These are phyloP conservation scores for Channallabes apus DNA, from an alignment of 2,797 vertebrate genomes.

Conservation along the genomic window DNA sequence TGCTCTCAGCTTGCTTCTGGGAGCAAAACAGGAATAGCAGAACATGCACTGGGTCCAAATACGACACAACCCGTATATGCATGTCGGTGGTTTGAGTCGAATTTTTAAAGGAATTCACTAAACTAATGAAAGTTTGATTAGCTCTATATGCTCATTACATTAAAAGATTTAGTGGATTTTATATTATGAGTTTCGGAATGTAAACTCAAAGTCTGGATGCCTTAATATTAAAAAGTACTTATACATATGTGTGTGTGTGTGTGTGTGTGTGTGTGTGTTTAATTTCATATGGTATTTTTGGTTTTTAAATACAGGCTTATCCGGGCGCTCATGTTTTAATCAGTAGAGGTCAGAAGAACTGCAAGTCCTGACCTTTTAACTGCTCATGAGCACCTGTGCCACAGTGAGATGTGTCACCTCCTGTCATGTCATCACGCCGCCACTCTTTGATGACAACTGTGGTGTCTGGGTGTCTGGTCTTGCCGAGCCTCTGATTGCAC, in stretches of 20 bases:
- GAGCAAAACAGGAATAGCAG: slow-evolving; percentile 10
- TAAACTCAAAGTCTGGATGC: background rate
- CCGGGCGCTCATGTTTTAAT: slow-evolving; percentile 43
- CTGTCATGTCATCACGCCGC: slow-evolving; percentile 66
- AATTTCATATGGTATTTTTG: no score
- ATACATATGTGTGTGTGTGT: background rate
- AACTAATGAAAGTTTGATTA: slow-evolving; percentile 45
- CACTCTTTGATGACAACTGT: slow-evolving; percentile 46
- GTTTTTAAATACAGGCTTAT: slow-evolving; percentile 3
- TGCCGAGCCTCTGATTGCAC: slow-evolving; percentile 70
- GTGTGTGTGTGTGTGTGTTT: no score
- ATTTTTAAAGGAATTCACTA: slow-evolving; percentile 16
- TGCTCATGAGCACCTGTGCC: slow-evolving; percentile 65
- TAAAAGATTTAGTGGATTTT: background rate
- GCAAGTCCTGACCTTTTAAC: slow-evolving; percentile 66
- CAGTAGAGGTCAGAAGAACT: slow-evolving; percentile 61
- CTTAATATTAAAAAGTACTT: background rate
- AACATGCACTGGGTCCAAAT: slow-evolving; percentile 5
- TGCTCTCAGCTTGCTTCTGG: slow-evolving; percentile 52
- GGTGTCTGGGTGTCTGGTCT: slow-evolving; percentile 63
- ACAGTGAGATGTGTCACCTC: slow-evolving; percentile 67
- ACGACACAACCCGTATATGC: background rate
- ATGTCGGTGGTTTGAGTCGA: background rate
- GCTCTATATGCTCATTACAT: slow-evolving; percentile 29
- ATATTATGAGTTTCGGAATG: background rate